Evolutionary conservation across 2,888 invertebrate genomes (phyloP).

Genomic region (Stenoptilia bipunctidactyla): DNA sequence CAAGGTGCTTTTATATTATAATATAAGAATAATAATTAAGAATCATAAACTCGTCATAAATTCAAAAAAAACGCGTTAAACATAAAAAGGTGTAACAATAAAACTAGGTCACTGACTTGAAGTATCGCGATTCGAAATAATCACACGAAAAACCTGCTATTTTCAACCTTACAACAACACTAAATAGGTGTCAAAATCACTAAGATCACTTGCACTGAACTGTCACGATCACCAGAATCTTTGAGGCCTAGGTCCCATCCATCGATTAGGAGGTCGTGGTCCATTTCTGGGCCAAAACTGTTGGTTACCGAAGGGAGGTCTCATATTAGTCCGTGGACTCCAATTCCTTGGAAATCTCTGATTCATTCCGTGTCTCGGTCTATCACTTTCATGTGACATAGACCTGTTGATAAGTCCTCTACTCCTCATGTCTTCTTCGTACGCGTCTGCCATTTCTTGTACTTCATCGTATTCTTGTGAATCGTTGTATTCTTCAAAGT

Average conservation of each 20-base stretch:
- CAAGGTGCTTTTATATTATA: too few species aligned
- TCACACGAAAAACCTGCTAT: too few species aligned
- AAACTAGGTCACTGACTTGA: too few species aligned
- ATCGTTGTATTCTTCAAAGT: slow-evolving; percentile 14
- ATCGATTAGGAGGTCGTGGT: slow-evolving; percentile 43
- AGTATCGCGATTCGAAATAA: too few species aligned
- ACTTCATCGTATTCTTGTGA: slow-evolving; percentile 19
- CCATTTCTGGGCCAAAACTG: slow-evolving; percentile 43
- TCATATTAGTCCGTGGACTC: slow-evolving; percentile 41
- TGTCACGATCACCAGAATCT: slow-evolving; percentile 62
- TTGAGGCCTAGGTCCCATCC: slow-evolving; percentile 48
- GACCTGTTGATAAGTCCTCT: slow-evolving; percentile 18
- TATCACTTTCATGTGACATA: slow-evolving; percentile 5
- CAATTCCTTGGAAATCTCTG: slow-evolving; percentile 53
- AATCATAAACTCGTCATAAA: too few species aligned
- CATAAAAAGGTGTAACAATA: too few species aligned
- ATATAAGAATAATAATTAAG: too few species aligned
- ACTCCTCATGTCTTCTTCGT: slow-evolving; percentile 37
- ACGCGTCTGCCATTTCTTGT: slow-evolving; percentile 23
- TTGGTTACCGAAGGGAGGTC: slow-evolving; percentile 25
- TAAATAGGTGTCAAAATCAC: slow-evolving; percentile 16
- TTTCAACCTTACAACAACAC: neutral
- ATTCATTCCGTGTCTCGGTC: slow-evolving; percentile 28
- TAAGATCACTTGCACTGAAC: slow-evolving; percentile 14
- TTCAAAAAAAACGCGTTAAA: too few species aligned